A percentile compares a stretch with the other conserved stretches of the same genome.
Evolutionary conservation across 2,888 invertebrate genomes (phyloP).

Genomic region (Mamestra brassicae): DNA sequence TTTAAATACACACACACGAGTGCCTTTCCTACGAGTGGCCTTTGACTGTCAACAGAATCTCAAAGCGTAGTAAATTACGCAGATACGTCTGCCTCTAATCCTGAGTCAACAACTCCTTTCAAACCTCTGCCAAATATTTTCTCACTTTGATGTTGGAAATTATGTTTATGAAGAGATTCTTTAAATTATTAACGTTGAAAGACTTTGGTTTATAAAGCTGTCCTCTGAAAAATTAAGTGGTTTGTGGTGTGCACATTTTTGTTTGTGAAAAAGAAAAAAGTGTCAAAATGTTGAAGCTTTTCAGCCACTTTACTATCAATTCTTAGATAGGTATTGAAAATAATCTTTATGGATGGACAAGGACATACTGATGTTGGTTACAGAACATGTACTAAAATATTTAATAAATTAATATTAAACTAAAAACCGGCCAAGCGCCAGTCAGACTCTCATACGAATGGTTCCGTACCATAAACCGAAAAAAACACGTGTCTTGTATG

Average conservation of each 20-base stretch:
- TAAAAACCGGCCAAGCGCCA: neutral
- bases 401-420: neutral
- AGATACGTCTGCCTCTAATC: constrained; percentile 66
- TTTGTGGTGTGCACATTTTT: neutral
- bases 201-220: constrained; percentile 24
- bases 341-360: too few species aligned
- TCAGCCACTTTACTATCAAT: too few species aligned
- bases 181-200: constrained; percentile 39
- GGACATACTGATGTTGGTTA: too few species aligned
- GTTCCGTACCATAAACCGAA: too few species aligned
- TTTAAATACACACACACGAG: constrained; percentile 1
- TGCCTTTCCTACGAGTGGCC: constrained; percentile 17
- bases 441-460: too few species aligned
- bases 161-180: constrained; percentile 4
- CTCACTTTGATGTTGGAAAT: constrained; percentile 63
- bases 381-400: too few species aligned
- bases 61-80: constrained; percentile 63
- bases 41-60: constrained; percentile 59
- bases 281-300: neutral
- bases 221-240: neutral
- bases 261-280: too few species aligned
- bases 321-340: too few species aligned
- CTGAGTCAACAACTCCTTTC: constrained; percentile 67
- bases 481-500: too few species aligned
- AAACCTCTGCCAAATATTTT: constrained; percentile 68